Evolutionary conservation across 2,888 invertebrate species (phyloP).

Genomic region (Cosmia trapezina): DNA sequence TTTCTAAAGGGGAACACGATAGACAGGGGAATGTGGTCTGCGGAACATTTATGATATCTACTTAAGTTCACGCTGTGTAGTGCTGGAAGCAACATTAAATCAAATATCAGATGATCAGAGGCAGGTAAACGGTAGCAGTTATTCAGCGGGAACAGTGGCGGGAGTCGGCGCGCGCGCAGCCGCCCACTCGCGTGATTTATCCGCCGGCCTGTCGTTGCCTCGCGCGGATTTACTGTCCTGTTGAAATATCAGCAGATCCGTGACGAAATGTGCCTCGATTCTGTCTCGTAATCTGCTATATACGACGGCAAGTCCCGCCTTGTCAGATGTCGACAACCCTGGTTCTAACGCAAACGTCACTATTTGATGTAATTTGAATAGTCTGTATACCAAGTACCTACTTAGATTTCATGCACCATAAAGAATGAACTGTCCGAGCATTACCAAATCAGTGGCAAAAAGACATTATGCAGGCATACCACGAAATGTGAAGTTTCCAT

Average conservation of each 20-base stretch:
- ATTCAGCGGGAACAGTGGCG: constrained; percentile 81
- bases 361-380: constrained; percentile 55
- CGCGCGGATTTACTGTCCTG: constrained; percentile 82
- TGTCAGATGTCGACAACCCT: constrained; percentile 64
- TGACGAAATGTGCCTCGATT: constrained; percentile 81
- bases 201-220: constrained; percentile 73
- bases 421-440: constrained; percentile 21
- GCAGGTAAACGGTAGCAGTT: constrained; percentile 89
- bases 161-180: constrained; percentile 72
- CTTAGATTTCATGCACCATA: constrained; percentile 29
- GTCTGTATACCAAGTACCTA: constrained; percentile 10
- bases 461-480: not conserved
- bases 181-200: constrained; percentile 89
- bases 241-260: constrained; percentile 85
- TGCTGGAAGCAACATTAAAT: constrained; percentile 84
- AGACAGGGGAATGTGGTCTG: constrained; percentile 51
- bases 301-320: constrained; percentile 67
- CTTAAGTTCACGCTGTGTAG: constrained; percentile 71
- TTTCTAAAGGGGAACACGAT: constrained; percentile 31
- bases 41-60: constrained; percentile 68
- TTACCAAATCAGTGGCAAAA: constrained; percentile 19
- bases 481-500: not conserved
- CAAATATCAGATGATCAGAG: constrained; percentile 89
- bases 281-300: constrained; percentile 68
- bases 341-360: constrained; percentile 50